A percentile compares a stretch with the other conserved stretches of the same genome.
These are phyloP conservation scores for Euzophera pinguis DNA, from an alignment of 2,888 invertebrate genomes.

Conservation along the genomic window DNA sequence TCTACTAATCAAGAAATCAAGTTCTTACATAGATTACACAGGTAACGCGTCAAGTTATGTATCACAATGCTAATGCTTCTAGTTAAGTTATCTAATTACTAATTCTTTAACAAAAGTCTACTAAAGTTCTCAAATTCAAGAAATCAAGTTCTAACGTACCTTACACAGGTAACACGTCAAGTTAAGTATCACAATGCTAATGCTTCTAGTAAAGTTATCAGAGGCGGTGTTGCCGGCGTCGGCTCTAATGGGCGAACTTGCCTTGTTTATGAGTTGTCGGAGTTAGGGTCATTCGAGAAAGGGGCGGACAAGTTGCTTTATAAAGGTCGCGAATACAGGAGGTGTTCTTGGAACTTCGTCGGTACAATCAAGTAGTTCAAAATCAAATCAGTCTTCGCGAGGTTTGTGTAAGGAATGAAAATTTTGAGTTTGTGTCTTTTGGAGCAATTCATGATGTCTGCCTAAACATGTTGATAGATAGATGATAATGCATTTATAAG, in stretches of 20 bases:
- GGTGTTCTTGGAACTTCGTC: not conserved
- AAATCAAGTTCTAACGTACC: not conserved
- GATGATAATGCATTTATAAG: too few species aligned
- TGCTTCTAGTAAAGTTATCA: not conserved
- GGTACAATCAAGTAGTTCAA: not conserved
- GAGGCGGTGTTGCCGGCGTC: not conserved
- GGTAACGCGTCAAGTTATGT: not conserved
- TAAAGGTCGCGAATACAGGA: not conserved
- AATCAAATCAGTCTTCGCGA: too few species aligned
- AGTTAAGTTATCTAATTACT: not conserved
- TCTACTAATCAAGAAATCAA: not conserved
- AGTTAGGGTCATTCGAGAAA: conserved; percentile 13
- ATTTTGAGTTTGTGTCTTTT: too few species aligned
- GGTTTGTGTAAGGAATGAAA: too few species aligned
- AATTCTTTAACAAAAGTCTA: too few species aligned
- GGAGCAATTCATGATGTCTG: too few species aligned
- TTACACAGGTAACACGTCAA: not conserved
- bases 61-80: not conserved
- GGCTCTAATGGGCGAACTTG: conserved; percentile 16
- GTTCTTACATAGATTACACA: not conserved
- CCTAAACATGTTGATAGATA: too few species aligned
- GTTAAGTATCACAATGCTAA: not conserved
- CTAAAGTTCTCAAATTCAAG: too few species aligned
- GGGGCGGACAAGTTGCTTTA: not conserved
- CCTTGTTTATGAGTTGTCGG: conserved; percentile 20